Percentiles rank a stretch among this genome's conserved stretches.
Evolutionary conservation across 2,888 invertebrate species (phyloP).

Genomic region (Cistogaster globosa): DNA sequence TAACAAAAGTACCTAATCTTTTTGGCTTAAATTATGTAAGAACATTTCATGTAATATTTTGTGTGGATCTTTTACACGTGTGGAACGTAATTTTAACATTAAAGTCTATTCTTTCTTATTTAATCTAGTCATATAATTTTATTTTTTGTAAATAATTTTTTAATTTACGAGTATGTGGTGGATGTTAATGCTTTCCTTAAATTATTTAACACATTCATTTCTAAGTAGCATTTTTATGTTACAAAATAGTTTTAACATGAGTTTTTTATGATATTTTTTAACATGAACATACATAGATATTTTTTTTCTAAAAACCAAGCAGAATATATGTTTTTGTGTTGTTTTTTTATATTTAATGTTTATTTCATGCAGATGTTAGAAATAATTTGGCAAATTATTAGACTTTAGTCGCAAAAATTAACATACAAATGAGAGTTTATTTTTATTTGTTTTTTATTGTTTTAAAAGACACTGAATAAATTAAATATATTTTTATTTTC

Average conservation of each 20-base stretch:
- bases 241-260: conserved; percentile 58
- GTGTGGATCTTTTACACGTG: no score
- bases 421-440: conserved; percentile 62
- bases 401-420: conserved; percentile 36
- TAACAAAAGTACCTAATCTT: no score
- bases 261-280: conserved; percentile 25
- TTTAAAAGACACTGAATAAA: conserved; percentile 23
- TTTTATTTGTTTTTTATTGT: conserved; percentile 7
- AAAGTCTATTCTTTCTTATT: no score
- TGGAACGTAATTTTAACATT: no score
- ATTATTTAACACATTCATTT: conserved; percentile 41
- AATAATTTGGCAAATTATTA: conserved; percentile 54
- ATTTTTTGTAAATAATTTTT: no score
- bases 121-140: no score
- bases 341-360: conserved; percentile 46
- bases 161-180: no score
- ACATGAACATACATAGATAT: no score
- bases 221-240: conserved; percentile 35
- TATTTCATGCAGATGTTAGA: conserved; percentile 58
- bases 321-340: conserved; percentile 33
- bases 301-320: conserved; percentile 12
- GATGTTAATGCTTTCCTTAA: no score
- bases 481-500: not conserved
- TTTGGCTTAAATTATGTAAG: no score
- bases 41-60: no score